Evolutionary conservation across 2,888 invertebrate species (phyloP).

Genomic region (Piscicola geometra): DNA sequence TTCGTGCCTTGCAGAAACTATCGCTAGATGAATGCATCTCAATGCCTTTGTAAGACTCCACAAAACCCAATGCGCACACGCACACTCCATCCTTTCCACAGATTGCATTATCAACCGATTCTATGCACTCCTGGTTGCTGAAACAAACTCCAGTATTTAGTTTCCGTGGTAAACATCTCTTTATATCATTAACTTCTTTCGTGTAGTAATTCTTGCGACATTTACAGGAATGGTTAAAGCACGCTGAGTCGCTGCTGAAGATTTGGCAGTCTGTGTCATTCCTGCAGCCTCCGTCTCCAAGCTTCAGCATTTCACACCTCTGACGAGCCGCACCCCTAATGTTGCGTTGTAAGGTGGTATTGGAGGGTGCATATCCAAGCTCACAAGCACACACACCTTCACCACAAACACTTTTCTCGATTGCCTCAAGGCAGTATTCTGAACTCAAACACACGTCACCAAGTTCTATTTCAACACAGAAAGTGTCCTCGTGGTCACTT

Average conservation of each 20-base stretch:
- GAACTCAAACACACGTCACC: background rate
- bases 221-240: background rate
- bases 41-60: background rate
- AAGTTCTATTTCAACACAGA: background rate
- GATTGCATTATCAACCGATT: background rate
- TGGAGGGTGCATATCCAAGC: background rate
- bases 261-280: conserved; percentile 1
- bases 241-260: background rate
- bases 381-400: background rate
- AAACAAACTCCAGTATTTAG: background rate
- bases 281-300: background rate
- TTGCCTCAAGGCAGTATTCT: background rate
- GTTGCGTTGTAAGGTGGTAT: background rate
- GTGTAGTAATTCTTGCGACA: conserved; percentile 11
- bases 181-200: background rate
- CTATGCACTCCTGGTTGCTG: conserved; percentile 10
- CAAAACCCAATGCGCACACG: conserved; percentile 1
- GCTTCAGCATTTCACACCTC: background rate
- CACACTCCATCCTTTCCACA: background rate
- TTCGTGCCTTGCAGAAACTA: background rate
- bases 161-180: background rate
- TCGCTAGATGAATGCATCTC: background rate
- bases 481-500: background rate
- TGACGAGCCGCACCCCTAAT: too few species aligned
- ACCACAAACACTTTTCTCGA: background rate